These are phyloP conservation scores for Hippoglossus hippoglossus DNA, from an alignment of 2,797 vertebrate genomes.

Conservation along the genomic window DNA sequence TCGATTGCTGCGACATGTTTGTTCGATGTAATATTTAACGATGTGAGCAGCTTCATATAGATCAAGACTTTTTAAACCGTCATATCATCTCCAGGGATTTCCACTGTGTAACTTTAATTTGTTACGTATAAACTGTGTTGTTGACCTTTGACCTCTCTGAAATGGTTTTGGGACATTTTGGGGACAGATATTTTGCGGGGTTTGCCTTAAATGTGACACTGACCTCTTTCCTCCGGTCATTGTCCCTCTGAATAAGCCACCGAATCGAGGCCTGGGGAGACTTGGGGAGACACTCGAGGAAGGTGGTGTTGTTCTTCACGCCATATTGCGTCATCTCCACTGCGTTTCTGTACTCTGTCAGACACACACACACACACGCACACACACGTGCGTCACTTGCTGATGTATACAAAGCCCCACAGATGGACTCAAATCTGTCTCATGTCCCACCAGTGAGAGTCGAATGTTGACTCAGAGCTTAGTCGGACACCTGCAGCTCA, in stretches of 20 bases:
- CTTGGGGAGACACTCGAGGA: conserved; percentile 95
- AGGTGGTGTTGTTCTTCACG: conserved; percentile 97
- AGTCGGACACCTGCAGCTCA: conserved; percentile 41
- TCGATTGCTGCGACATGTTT: conserved; percentile 16
- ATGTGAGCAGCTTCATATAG: neutral
- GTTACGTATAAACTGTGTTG: neutral
- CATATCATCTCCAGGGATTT: neutral
- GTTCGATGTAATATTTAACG: conserved; percentile 31
- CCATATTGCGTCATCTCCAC: conserved; percentile 95
- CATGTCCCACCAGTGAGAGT: conserved; percentile 37
- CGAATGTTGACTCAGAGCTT: conserved; percentile 62
- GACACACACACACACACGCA: conserved; percentile 45
- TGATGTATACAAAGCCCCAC: conserved; percentile 62
- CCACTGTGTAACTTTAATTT: too few species aligned
- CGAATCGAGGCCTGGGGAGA: conserved; percentile 94
- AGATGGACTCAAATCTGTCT: conserved; percentile 70
- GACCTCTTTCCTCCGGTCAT: conserved; percentile 98
- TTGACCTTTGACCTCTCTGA: conserved; percentile 24
- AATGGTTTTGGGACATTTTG: too few species aligned
- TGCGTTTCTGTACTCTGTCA: conserved; percentile 94
- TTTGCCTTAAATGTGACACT: conserved; percentile 53
- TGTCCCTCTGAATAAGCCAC: conserved; percentile 96
- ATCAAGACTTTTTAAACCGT: neutral
- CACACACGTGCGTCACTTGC: conserved; percentile 57
- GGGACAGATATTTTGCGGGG: too few species aligned